phyloP scores from a whole-genome alignment of 2,113 vertebrate species.

The Eptesicus fuscus region DNA sequence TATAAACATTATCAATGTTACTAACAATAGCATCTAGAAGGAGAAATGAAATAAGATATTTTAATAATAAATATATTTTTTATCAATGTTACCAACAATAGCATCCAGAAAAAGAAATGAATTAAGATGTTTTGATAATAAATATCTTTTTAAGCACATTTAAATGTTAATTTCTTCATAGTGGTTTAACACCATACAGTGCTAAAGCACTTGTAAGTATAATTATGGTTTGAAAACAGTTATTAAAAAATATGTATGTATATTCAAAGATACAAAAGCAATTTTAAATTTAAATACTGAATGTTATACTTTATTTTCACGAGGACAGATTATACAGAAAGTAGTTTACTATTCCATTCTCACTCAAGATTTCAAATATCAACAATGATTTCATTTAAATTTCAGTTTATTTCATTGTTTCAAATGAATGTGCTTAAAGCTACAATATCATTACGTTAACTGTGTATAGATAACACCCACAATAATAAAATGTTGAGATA shows the following conservation, averaged over 20 bases:
- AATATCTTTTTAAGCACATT: background rate
- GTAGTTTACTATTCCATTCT: background rate
- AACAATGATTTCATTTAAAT: background rate
- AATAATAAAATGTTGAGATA: background rate
- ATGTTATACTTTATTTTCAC: background rate
- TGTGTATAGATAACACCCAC: background rate
- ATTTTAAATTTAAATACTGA: background rate
- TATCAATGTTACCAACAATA: background rate
- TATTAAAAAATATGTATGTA: background rate
- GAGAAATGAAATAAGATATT: background rate
- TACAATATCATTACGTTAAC: background rate
- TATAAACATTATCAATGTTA: background rate
- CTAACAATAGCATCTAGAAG: background rate
- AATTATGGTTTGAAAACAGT: constrained; percentile 3
- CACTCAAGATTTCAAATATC: background rate
- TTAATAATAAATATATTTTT: background rate
- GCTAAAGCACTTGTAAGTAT: background rate
- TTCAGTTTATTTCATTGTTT: background rate
- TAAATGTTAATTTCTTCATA: background rate
- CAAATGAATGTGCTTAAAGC: background rate
- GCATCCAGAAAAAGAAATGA: background rate
- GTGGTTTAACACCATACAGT: background rate
- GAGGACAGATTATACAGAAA: background rate
- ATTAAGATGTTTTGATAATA: background rate
- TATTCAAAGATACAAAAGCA: constrained; percentile 4